Conservation (phyloP, 2,113 vertebrate genomes). For the Arizona elegans region DNA sequence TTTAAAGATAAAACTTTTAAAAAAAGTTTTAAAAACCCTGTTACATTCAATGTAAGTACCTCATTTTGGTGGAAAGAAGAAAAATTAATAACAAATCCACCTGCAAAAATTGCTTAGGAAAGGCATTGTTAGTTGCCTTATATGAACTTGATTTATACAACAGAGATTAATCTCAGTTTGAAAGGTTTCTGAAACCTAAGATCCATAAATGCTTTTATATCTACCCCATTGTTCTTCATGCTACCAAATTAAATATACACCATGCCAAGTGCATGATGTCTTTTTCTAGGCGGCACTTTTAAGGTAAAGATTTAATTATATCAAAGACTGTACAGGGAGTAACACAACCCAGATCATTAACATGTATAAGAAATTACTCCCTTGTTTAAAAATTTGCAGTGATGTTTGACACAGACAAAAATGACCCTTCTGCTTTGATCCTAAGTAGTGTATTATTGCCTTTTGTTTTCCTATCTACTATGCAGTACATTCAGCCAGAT, state of each 20-base stretch:
- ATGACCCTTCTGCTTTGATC: slow-evolving; percentile 27
- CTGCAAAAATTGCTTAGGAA: neutral
- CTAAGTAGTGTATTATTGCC: neutral
- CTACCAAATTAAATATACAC: neutral
- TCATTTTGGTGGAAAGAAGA: slow-evolving; percentile 11
- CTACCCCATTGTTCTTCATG: slow-evolving; percentile 18
- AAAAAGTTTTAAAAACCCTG: neutral
- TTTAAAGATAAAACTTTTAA: neutral
- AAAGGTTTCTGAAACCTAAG: slow-evolving; percentile 29
- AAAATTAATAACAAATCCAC: neutral
- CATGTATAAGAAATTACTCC: slow-evolving; percentile 9
- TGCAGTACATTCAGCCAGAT: neutral
- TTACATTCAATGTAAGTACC: neutral
- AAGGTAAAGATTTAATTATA: slow-evolving; percentile 26
- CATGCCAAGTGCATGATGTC: slow-evolving; percentile 22
- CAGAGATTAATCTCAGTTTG: slow-evolving; percentile 22
- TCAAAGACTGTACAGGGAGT: neutral
- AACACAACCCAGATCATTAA: slow-evolving; percentile 15
- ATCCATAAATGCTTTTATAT: slow-evolving; percentile 1
- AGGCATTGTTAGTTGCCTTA: neutral
- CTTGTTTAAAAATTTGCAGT: neutral
- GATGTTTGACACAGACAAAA: slow-evolving; percentile 26
- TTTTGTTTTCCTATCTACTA: neutral
- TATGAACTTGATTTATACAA: neutral
- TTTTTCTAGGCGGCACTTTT: slow-evolving; percentile 9